Percentiles rank a stretch among this genome's conserved stretches.
These are phyloP conservation scores for Crocidura indochinensis DNA, from an alignment of 2,797 vertebrate genomes.

Conservation along the genomic window DNA sequence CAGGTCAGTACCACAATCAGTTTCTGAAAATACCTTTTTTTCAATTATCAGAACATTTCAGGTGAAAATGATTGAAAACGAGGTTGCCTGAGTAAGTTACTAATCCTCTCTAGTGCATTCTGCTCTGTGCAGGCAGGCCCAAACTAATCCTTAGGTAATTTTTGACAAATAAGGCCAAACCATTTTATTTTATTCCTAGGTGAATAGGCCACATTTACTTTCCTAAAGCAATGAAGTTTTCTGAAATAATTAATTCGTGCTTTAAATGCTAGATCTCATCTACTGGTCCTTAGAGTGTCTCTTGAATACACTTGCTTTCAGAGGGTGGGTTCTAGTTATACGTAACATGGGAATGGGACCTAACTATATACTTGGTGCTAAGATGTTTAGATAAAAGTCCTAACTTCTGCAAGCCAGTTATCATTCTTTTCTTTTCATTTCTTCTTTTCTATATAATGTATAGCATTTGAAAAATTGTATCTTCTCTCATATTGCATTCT, in stretches of 20 bases:
- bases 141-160: neutral
- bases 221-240: conserved; percentile 40
- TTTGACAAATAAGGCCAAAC: conserved; percentile 39
- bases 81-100: neutral
- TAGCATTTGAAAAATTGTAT: neutral
- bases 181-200: conserved; percentile 28
- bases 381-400: neutral
- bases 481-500: neutral
- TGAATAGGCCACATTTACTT: neutral
- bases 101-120: conserved; percentile 7
- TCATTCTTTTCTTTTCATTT: too few species aligned
- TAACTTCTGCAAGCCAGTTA: conserved; percentile 4
- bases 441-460: neutral
- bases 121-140: neutral
- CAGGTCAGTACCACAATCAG: neutral
- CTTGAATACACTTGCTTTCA: neutral
- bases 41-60: conserved; percentile 45
- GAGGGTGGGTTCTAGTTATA: neutral
- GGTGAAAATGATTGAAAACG: conserved; percentile 3
- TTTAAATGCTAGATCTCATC: conserved; percentile 21
- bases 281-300: neutral
- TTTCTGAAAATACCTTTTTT: neutral
- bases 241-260: conserved; percentile 27
- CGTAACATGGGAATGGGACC: neutral
- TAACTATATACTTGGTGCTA: neutral